Percentiles rank a stretch among this genome's conserved stretches.
These are phyloP conservation scores for Dicycla oo DNA, from an alignment of 2,888 invertebrate species.

Conservation along the genomic window DNA sequence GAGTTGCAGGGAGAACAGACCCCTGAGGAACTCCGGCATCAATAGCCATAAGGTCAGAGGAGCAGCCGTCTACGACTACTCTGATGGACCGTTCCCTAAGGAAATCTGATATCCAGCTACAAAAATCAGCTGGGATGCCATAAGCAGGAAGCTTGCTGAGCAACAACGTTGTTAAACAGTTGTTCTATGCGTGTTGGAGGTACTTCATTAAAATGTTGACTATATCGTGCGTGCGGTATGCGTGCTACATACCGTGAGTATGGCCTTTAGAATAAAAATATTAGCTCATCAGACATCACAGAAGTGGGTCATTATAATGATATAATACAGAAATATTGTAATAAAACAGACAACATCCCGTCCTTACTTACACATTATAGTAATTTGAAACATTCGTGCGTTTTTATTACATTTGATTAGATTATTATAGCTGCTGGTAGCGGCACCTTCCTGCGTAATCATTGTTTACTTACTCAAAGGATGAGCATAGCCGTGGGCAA, in stretches of 20 bases:
- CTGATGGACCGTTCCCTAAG: too few relatives aligned
- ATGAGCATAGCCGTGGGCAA: not conserved
- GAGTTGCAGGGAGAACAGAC: too few relatives aligned
- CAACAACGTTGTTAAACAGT: too few relatives aligned
- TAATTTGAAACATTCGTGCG: slow-evolving; percentile 44
- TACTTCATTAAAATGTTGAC: too few relatives aligned
- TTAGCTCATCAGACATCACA: slow-evolving; percentile 26
- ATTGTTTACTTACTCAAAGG: slow-evolving; percentile 14
- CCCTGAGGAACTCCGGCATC: too few relatives aligned
- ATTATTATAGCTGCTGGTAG: slow-evolving; percentile 28
- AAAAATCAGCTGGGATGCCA: too few relatives aligned
- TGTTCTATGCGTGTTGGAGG: too few relatives aligned
- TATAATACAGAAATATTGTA: slow-evolving; percentile 20
- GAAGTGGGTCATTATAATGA: slow-evolving; percentile 34
- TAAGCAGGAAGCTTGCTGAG: too few relatives aligned
- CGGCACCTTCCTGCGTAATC: slow-evolving; percentile 5
- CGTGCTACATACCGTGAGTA: not conserved
- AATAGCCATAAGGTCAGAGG: too few relatives aligned
- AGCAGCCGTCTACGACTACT: too few relatives aligned
- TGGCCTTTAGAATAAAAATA: slow-evolving; percentile 19
- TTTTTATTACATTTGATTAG: slow-evolving; percentile 55
- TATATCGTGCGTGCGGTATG: too few relatives aligned
- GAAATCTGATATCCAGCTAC: too few relatives aligned
- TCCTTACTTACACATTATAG: slow-evolving; percentile 29
- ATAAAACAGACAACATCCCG: slow-evolving; percentile 39